A percentile compares a stretch with the other conserved stretches of the same genome.
These are phyloP conservation scores for Heliconius hortense DNA, from an alignment of 2,888 invertebrate species.

Conservation along the genomic window DNA sequence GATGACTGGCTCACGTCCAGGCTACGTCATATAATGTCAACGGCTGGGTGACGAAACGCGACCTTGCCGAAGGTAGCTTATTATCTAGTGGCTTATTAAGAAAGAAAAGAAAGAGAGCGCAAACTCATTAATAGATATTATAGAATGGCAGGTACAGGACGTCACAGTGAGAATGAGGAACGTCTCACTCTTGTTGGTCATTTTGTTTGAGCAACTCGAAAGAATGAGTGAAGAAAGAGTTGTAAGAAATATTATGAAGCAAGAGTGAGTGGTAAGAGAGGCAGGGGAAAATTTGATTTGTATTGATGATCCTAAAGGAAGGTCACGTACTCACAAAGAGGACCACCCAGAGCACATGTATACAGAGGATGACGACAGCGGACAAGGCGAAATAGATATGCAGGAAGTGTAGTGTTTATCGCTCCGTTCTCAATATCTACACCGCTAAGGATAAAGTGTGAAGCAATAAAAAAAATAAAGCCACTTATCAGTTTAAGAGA, in stretches of 20 bases:
- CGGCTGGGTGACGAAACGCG: slow-evolving; percentile 49
- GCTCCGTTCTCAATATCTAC: too few species aligned
- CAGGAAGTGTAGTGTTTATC: background rate
- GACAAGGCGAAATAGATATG: background rate
- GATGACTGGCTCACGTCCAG: slow-evolving; percentile 39
- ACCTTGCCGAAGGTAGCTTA: slow-evolving; percentile 38
- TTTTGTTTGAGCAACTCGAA: too few species aligned
- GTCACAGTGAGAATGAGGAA: too few species aligned
- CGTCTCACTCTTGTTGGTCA: too few species aligned
- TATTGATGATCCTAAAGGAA: background rate
- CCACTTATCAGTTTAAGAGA: too few species aligned
- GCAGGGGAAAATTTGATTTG: background rate
- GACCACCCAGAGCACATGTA: background rate
- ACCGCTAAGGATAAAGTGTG: too few species aligned
- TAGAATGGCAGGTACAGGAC: too few species aligned
- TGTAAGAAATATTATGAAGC: too few species aligned
- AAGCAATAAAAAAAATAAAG: too few species aligned
- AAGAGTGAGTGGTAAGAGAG: background rate
- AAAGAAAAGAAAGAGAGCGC: background rate
- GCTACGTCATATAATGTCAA: slow-evolving; percentile 53
- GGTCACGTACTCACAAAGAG: background rate
- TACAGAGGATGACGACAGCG: background rate
- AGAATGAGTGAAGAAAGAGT: too few species aligned
- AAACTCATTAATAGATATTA: too few species aligned
- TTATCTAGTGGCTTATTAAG: background rate